These are phyloP conservation scores for Oryzias sinensis DNA, from an alignment of 2,797 vertebrate species.

Conservation along the genomic window DNA sequence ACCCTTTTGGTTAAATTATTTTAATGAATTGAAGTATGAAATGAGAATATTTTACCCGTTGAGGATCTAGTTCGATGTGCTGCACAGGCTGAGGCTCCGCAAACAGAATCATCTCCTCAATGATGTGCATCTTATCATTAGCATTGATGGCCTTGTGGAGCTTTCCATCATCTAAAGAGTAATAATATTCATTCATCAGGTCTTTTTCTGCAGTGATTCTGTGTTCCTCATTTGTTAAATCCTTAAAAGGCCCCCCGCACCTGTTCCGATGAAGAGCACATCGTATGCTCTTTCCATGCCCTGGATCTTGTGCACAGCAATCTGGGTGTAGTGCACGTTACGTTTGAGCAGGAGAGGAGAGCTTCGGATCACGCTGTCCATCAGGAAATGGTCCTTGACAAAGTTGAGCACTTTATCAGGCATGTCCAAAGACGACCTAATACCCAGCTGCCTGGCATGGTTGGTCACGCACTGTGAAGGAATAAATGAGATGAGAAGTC, in stretches of 20 bases:
- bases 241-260: constrained; percentile 53
- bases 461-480: constrained; percentile 84
- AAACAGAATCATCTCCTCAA: constrained; percentile 89
- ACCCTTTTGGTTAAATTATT: background rate
- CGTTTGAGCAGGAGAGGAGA: constrained; percentile 83
- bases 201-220: too few relatives aligned
- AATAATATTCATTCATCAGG: background rate
- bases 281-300: constrained; percentile 81
- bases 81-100: constrained; percentile 80
- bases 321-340: constrained; percentile 84
- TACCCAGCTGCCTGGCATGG: constrained; percentile 81
- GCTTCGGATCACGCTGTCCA: constrained; percentile 88
- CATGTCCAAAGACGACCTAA: constrained; percentile 90
- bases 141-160: constrained; percentile 88
- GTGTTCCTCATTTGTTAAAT: too few relatives aligned
- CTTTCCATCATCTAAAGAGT: constrained; percentile 81
- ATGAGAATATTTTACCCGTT: constrained; percentile 67
- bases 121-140: constrained; percentile 80
- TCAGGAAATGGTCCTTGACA: constrained; percentile 94
- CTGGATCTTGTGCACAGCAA: constrained; percentile 82
- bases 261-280: constrained; percentile 89
- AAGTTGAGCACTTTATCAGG: constrained; percentile 94
- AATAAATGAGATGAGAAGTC: constrained; percentile 16
- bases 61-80: constrained; percentile 86
- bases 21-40: background rate